Base-by-base conservation (phyloP, 2,797 vertebrate genomes). In the Heliangelus exortis region DNA sequence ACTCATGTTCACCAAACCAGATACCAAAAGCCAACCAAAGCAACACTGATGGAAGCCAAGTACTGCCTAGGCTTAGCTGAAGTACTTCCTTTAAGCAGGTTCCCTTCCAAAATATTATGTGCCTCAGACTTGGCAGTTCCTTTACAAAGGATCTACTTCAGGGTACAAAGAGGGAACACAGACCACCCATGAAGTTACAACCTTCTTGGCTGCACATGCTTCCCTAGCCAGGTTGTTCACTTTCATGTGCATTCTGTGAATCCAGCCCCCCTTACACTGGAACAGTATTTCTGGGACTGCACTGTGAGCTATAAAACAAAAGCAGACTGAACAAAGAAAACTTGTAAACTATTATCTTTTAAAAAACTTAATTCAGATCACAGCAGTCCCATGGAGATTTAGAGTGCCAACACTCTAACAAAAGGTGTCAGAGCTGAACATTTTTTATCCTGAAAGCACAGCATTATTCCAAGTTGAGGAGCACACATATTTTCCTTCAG, bases 181-280 rank as follows among this genome's bases (percentile, higher is more conserved):
- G 59, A 50, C 28, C n/a, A 73, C 33, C 31, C 58, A 33, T 25
- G n/a, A 58, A 47, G 13, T 76, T 47, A 12, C 7, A 33, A 29
- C 34, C 33, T 62, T 67, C 29, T 20, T 26, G 12, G 31, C 28
- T 79, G 34, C 21, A 5, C 0, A 0, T 7, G 12, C 33, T 79
- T 69, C 39, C 65, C 34, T 61, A 76, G n/a, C 9, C 28, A 29
- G 3, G 29, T 0, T 62, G 7, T 8, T 67, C 31, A 14, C 10
- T 29, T 47, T 12, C 57, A 14, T 0, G 0, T 10, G 22, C 7
- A 8, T 21, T 54, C 10, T 39, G 19, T 20, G 36, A 84, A 25
- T 29, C 14, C 58, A 80, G 17, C 12, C 10, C 54, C 15, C 39
- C 34, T 75, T 78, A 36, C 36, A 15, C 50, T 6, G 9, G 26